phyloP scores from a whole-genome alignment of 2,797 vertebrate genomes.

The Siniperca obscura region DNA sequence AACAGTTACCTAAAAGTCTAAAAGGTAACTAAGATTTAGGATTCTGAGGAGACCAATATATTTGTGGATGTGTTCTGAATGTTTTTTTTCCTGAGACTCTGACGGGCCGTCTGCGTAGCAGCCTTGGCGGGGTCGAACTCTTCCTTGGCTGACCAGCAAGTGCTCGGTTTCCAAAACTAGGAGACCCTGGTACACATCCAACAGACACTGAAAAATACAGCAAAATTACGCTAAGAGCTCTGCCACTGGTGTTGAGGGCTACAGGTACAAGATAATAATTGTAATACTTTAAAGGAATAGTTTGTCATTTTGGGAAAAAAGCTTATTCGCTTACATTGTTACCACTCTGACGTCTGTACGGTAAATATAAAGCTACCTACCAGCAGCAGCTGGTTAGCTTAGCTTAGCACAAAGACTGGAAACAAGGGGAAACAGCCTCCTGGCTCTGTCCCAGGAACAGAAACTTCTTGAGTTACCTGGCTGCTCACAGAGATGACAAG shows the following conservation, averaged over 20 bases:
- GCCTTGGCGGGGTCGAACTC: constrained; percentile 32
- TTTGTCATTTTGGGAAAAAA: neutral
- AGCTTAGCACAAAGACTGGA: neutral
- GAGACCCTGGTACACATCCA: constrained; percentile 33
- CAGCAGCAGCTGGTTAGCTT: neutral
- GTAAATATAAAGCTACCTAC: neutral
- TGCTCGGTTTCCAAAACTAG: constrained; percentile 43
- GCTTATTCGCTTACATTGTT: neutral
- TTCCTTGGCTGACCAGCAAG: constrained; percentile 42
- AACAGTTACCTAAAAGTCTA: neutral
- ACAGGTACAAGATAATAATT: constrained; percentile 4
- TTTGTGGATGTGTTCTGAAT: constrained; percentile 39
- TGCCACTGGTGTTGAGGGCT: constrained; percentile 18
- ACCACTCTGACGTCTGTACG: neutral
- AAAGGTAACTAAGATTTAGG: neutral
- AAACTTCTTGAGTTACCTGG: too few species aligned
- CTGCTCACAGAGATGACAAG: neutral
- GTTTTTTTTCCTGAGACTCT: constrained; percentile 66
- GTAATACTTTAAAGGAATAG: neutral
- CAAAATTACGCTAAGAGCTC: constrained; percentile 25
- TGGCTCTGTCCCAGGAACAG: too few species aligned
- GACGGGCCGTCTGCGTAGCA: constrained; percentile 22
- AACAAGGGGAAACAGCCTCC: neutral
- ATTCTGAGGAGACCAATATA: constrained; percentile 20
- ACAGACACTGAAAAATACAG: constrained; percentile 21